Base-by-base conservation (phyloP, 2,888 invertebrate species). In the Mythimna ferrago region DNA sequence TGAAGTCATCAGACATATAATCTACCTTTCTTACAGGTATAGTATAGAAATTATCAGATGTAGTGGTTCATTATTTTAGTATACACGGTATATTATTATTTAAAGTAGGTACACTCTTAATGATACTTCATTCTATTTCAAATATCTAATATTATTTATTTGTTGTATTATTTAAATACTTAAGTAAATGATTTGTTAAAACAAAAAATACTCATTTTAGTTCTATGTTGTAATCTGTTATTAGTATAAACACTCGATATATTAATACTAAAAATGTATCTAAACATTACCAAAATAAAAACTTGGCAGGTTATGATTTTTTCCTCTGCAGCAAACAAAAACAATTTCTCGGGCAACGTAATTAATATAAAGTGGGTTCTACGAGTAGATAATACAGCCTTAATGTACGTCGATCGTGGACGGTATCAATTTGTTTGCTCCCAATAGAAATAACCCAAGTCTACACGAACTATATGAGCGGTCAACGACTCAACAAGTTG, bases 401-500 rank as follows among this genome's bases (percentile, higher is more conserved):
- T 74, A 80, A 78, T 84, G 75, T 61, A 72, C 54, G 41, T 63
- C 67, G 78, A 83, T 71, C 58, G 76, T 81, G 78, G 80, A 74
- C 71, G 73, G 80, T 84, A 87, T 86, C 84, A 86, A 87, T 86
- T 83, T 84, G 84, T 85, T 86, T 83, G 85, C 73, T 84, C 80
- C 71, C 78, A 83, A 85, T 83, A 81, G 75, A 64, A 79, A 82
- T 80, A 77, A 67, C 64, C 67, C 41, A 51, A 66, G 73, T 72
- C 84, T 81, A 80, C 83, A 80, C 78, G 80, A 84, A 88, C 87
- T 80, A 85, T 87, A 88, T 88, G 86, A 85, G 80, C 84, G 89
- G 92, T 93, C 92, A 92, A 88, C 87, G 92, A 87, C 92, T 93
- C 91, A 91, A 87, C 87, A 89, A 86, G 89, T 84, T 83, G 86